Evolutionary conservation across 2,113 vertebrate genomes (phyloP), one percentile per base, ranked within the genome.

Genomic region (Hydropotes inermis): DNA sequence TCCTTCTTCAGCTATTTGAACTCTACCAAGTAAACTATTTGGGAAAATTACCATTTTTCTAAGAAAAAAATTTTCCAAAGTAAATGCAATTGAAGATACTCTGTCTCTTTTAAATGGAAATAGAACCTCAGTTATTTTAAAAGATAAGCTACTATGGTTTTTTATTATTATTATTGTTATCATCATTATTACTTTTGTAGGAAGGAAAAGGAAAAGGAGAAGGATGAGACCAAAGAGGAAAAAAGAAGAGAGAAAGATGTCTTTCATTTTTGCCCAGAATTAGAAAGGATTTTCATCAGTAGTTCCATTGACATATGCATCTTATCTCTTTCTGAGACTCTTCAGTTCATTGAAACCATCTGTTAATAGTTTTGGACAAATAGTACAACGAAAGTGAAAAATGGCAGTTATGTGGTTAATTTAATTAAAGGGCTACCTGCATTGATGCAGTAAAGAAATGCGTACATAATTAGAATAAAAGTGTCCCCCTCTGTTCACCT

Each of bases 1-100:
- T 74, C 27, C 50, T 91, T 83, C 55, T 95, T 92, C 74, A 92
- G n/a, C 36, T 82, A 39, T 57, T 43, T 91, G 36, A 93, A 97
- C 21, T 90, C 45, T 74, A 95, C 47, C 47, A 89, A 94, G 28
- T 89, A 78, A 96, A 98, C 95, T 64, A 92, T 93, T 95, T 82
- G 79, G 7, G 2, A 91, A 93, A 92, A 85, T 60, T 28, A 79
- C 27, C 91, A 45, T 88, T 96, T 94, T 76, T 50, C 95, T 93
- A 87, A 70, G 19, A 5, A 92, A 97, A 96, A 83, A 90, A 87
- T 89, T 92, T 93, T 94, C 67, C 61, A 87, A 86, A 96, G 27
- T 67, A 95, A 30, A 82, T 47, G 4, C 21, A 96, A 83, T 47
- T 92, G 25, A 87, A 92, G 54, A 76, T 64, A 50, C 33, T 5